phyloP scores from a whole-genome alignment of 2,888 invertebrate genomes.

The Tachina fera region DNA sequence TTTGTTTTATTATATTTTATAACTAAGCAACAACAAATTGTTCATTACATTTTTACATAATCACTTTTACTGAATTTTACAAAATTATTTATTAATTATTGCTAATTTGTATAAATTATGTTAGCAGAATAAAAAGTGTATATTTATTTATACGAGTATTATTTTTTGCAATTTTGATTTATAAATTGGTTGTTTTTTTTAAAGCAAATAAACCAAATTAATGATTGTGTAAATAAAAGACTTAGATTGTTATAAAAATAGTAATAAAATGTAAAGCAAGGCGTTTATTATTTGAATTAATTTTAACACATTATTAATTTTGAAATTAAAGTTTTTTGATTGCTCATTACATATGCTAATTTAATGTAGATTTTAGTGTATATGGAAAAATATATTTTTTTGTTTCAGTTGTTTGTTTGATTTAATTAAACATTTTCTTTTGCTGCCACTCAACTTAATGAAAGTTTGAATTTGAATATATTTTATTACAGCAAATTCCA shows the following conservation, averaged over 20 bases:
- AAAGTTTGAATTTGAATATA: too few relatives aligned
- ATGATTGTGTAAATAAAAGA: neutral
- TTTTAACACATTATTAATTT: constrained; percentile 26
- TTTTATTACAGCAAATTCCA: neutral
- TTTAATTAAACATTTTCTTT: neutral
- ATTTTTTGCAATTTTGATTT: neutral
- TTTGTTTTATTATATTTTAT: constrained; percentile 7
- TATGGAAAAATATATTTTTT: neutral
- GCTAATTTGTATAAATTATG: constrained; percentile 55
- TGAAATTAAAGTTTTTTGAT: constrained; percentile 22
- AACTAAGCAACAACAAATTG: constrained; percentile 20
- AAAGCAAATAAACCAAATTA: neutral
- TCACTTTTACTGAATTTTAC: constrained; percentile 41
- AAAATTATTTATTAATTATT: constrained; percentile 18
- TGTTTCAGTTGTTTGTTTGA: neutral
- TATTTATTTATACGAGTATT: too few relatives aligned
- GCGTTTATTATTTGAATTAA: neutral
- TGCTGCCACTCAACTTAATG: neutral
- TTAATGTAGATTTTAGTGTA: neutral
- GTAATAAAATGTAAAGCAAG: neutral
- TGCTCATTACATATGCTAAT: constrained; percentile 67
- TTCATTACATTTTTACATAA: constrained; percentile 47
- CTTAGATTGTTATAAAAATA: neutral
- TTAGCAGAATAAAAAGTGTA: neutral
- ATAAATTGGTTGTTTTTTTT: neutral